Conservation (phyloP, 1,140 invertebrate genomes). For the Drosophila micromelanica region DNA sequence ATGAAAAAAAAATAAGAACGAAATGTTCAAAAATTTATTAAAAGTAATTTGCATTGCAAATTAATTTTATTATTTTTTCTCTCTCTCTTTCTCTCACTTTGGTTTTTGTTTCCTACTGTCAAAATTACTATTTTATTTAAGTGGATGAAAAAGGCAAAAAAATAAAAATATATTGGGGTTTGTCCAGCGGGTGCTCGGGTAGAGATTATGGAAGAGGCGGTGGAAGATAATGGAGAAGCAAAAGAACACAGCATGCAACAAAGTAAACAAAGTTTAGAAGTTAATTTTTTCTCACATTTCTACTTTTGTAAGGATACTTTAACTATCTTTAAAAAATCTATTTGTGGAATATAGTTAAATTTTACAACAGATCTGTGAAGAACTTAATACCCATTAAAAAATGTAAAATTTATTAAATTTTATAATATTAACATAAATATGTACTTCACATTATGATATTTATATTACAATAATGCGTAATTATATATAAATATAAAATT, state of each 20-base stretch:
- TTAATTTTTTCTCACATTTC: not conserved
- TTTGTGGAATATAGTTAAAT: not conserved
- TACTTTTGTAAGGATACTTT: not conserved
- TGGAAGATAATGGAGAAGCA: too few species aligned
- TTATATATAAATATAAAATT: too few species aligned
- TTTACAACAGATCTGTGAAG: not conserved
- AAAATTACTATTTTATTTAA: constrained; percentile 48
- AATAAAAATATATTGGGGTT: not conserved
- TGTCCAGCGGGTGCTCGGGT: not conserved
- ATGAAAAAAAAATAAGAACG: constrained; percentile 11
- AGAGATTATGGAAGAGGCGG: too few species aligned
- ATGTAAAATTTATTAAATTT: too few species aligned
- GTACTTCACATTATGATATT: too few species aligned
- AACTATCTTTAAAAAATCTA: not conserved
- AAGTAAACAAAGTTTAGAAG: constrained; percentile 23
- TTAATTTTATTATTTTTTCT: constrained; percentile 64
- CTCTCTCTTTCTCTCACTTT: not conserved
- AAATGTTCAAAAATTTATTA: constrained; percentile 58
- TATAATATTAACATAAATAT: too few species aligned
- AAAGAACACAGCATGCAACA: not conserved
- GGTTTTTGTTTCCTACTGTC: constrained; percentile 34
- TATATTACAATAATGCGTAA: too few species aligned
- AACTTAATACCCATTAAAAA: too few species aligned
- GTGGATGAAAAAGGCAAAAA: constrained; percentile 3
- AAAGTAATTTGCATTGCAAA: constrained; percentile 78